These are phyloP conservation scores for Electrophaes corylata DNA, from an alignment of 2,888 invertebrate species.

Conservation along the genomic window DNA sequence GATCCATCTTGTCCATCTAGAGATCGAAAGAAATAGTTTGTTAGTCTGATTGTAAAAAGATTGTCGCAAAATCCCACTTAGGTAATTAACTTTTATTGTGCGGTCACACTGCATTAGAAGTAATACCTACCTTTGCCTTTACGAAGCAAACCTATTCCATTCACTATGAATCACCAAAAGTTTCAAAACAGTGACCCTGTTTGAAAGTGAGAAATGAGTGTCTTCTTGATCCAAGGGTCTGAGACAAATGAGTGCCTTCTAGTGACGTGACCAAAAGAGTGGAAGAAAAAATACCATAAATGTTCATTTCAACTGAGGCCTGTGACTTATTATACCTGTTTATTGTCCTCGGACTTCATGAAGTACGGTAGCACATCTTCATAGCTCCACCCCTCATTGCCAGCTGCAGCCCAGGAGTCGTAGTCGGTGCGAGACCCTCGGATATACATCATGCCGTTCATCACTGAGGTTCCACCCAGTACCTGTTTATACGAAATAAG, in stretches of 20 bases:
- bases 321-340: slow-evolving; percentile 51
- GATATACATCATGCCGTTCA: slow-evolving; percentile 99
- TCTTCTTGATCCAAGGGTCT: too few species aligned
- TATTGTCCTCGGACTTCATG: slow-evolving; percentile 93
- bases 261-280: too few species aligned
- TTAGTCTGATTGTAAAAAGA: not conserved
- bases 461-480: slow-evolving; percentile 95
- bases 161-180: too few species aligned
- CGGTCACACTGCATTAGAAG: not conserved
- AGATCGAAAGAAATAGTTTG: not conserved
- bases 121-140: not conserved
- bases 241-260: too few species aligned
- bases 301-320: too few species aligned
- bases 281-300: too few species aligned
- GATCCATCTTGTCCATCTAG: slow-evolving; percentile 87
- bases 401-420: slow-evolving; percentile 93
- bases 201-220: too few species aligned
- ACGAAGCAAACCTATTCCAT: not conserved
- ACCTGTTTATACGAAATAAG: slow-evolving; percentile 79
- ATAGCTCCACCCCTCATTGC: slow-evolving; percentile 95
- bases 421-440: slow-evolving; percentile 94
- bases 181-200: not conserved
- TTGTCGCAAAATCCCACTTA: not conserved
- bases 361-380: slow-evolving; percentile 96
- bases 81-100: too few species aligned